Base-by-base conservation (phyloP, 2,797 vertebrate species). In the Trematomus bernacchii region DNA sequence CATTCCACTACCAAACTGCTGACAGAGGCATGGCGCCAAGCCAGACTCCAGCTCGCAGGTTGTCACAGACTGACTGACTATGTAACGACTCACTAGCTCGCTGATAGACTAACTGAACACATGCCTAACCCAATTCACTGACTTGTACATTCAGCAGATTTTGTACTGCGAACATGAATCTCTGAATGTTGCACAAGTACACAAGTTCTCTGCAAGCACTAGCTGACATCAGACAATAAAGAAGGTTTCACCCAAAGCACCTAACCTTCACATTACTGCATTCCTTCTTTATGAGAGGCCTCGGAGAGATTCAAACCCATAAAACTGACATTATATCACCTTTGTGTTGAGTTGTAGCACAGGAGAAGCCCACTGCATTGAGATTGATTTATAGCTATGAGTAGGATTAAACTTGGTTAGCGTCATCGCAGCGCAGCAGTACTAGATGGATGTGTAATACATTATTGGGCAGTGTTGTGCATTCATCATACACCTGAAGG, bases 51-150 rank as follows among this genome's bases (percentile, higher is more conserved):
- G 48, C 65, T 68, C 6, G 61, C 73, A 87, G 65, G 77, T 82
- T 84, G 89, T 87, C 83, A 80, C 87, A 19, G 61, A 64, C 87
- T 81, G 81, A 90, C 87, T 76, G 76, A 82, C 91, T 79, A 23
- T 70, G 81, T 84, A 89, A 85, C 88, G 84, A 79, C 83, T 91
- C 86, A 83, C 85, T 75, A 82, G 67, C 80, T 82, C 68, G 13
- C 71, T 80, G 86, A 90, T 87, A 21, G 71, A 84, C 85, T 44
- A 57, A 68, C 60, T 60, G 52, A 51, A 33, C 7, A n/a, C 72
- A 37, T 1, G 68, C 62, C 69, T 40, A 23, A 74, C 75, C 50
- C 76, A 54, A 40, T 79, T 67, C 71, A 10, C 27, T 1, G 14
- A 27, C 51, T 54, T 15, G 16, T 43, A 27, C 10, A 3, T 67